Evolutionary conservation across 2,113 vertebrate species (phyloP).

Genomic region (Poeciliopsis turrubarensis): DNA sequence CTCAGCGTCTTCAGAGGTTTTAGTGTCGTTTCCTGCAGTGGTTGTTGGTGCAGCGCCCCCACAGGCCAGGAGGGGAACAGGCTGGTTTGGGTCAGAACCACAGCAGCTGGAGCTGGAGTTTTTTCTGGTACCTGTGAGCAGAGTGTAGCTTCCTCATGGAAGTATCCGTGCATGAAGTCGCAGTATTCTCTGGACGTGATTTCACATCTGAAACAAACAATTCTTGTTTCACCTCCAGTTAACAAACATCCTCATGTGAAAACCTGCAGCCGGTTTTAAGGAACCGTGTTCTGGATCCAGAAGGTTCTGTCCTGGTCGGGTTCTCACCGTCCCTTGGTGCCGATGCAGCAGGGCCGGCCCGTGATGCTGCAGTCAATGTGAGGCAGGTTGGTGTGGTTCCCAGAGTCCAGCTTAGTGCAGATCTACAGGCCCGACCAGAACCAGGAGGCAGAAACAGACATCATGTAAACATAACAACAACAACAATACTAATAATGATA

Average conservation of each 20-base stretch:
- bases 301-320: neutral
- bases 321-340: constrained; percentile 94
- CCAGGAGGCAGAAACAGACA: no score
- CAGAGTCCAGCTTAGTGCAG: constrained; percentile 92
- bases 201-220: constrained; percentile 85
- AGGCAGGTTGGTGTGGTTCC: constrained; percentile 94
- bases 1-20: no score
- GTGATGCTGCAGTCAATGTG: constrained; percentile 97
- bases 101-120: neutral
- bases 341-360: constrained; percentile 96
- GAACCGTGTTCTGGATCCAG: neutral
- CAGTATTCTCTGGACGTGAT: constrained; percentile 98
- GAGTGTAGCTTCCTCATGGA: constrained; percentile 95
- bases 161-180: constrained; percentile 96
- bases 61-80: no score
- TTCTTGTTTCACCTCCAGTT: neutral
- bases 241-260: no score
- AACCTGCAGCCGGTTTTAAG: no score
- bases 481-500: no score
- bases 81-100: no score
- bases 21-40: constrained; percentile 28
- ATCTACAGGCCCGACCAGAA: constrained; percentile 78
- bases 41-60: no score
- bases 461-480: neutral
- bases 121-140: constrained; percentile 90